phyloP scores from a whole-genome alignment of 2,113 vertebrate species.

The Bubo blakistoni region DNA sequence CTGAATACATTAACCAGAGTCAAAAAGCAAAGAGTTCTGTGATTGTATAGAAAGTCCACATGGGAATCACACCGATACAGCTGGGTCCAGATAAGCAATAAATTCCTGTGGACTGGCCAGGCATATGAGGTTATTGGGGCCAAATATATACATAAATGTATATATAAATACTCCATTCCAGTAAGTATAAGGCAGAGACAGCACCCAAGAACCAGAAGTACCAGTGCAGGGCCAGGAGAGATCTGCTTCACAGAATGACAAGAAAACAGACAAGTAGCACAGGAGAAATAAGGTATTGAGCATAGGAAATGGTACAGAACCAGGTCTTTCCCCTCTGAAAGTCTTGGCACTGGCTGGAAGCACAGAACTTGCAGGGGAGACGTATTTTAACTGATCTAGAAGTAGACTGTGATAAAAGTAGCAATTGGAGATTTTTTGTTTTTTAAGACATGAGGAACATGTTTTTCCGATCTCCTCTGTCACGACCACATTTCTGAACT shows the following conservation, averaged over 20 bases:
- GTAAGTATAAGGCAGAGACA: not conserved
- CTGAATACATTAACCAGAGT: not conserved
- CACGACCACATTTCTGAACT: not conserved
- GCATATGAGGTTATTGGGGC: not conserved
- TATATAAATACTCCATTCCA: not conserved
- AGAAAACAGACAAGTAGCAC: not conserved
- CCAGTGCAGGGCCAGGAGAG: not conserved
- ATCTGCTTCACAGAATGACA: not conserved
- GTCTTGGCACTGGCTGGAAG: not conserved
- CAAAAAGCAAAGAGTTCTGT: not conserved
- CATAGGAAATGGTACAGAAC: not conserved
- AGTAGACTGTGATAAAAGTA: not conserved
- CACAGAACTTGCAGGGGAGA: rapidly evolving
- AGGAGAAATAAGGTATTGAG: not conserved
- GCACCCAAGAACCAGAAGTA: not conserved
- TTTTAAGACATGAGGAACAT: not conserved
- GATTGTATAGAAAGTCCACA: not conserved
- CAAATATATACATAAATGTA: not conserved
- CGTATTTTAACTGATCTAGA: not conserved
- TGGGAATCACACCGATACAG: not conserved
- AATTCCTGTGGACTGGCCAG: not conserved
- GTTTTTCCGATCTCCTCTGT: not conserved
- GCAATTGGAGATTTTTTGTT: not conserved
- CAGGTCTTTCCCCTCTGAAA: not conserved
- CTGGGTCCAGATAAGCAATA: not conserved